phyloP scores from a whole-genome alignment of 2,113 vertebrate genomes.

The Macaca mulatta region DNA sequence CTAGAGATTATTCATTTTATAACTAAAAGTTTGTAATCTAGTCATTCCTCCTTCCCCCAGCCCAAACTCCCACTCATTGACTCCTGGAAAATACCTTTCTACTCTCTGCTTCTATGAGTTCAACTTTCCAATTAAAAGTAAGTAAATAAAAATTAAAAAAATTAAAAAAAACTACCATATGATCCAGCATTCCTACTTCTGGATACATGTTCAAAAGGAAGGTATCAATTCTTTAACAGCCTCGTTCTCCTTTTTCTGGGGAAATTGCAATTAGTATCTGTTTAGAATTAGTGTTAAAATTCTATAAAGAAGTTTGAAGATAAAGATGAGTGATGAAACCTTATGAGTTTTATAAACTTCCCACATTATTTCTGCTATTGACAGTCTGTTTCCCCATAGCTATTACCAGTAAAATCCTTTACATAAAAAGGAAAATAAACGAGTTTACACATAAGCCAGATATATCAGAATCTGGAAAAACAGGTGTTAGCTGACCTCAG shows the following conservation, averaged over 20 bases:
- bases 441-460: not conserved
- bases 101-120: not conserved
- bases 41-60: fast-evolving
- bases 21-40: not conserved
- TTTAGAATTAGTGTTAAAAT: conserved; percentile 1
- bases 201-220: not conserved
- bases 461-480: conserved; percentile 29
- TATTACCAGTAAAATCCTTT: not conserved
- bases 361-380: not conserved
- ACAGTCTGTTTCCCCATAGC: not conserved
- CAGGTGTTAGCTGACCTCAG: conserved; percentile 5
- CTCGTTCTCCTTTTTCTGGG: not conserved
- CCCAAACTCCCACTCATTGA: not conserved
- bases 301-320: not conserved
- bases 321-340: not conserved
- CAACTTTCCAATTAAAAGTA: not conserved
- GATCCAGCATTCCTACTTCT: not conserved
- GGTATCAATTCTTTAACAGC: not conserved
- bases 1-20: not conserved
- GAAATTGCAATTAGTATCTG: not conserved
- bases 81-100: not conserved
- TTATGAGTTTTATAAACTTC: not conserved
- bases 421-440: conserved; percentile 12
- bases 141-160: not conserved
- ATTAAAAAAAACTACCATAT: not conserved